Base-by-base conservation (phyloP, 1,140 invertebrate genomes). In the Zeugodacus cucurbitae region DNA sequence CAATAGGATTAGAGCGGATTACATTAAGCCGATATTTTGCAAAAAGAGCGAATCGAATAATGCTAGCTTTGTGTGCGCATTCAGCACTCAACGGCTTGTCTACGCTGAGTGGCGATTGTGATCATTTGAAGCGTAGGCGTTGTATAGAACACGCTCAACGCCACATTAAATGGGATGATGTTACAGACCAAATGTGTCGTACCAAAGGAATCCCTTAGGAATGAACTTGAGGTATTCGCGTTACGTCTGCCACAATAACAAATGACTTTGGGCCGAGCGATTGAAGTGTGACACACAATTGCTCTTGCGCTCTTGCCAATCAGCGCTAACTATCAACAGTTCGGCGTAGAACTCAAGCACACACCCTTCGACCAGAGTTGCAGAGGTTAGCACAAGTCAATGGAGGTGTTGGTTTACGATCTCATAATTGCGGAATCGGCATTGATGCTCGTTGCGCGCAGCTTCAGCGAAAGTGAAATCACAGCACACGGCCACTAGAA, bases 231-330 rank as follows among this genome's bases (percentile, higher is more conserved):
- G 26, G 14, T 41, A n/a, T 41, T 41, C 70, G 14, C 41, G 37
- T n/a, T 26, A 22, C 74, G 8, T 5, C 44, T 48, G 74, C 44
- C 41, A 82, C 22, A 44, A 82, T 82, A 82, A 82, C 22, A 48
- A 82, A 82, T 37, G 37, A 82, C 74, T 48, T 82, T 82, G n/a
- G 74, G 11, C 2, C n/a, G n/a, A 26, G 37, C 41, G 44, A 82
- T 82, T 82, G 74, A 82, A 82, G 74, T 82, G 74, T 29, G 41
- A 48, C 37, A 74, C 32, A 70, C 67, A 74, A 74, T 41, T 74
- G 67, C 67, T 74, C 41, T 82, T 82, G 74, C 74, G 67, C 34
- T 74, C n/a, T 82, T 82, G 74, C 74, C 74, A 82, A 82, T 82
- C 74, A 82, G 74, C 48, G 74, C 48, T 82, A 82, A 82, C 44